Evolutionary conservation across 2,113 vertebrate genomes (phyloP), one percentile per base, ranked within the genome.

Genomic region (Albula goreensis): DNA sequence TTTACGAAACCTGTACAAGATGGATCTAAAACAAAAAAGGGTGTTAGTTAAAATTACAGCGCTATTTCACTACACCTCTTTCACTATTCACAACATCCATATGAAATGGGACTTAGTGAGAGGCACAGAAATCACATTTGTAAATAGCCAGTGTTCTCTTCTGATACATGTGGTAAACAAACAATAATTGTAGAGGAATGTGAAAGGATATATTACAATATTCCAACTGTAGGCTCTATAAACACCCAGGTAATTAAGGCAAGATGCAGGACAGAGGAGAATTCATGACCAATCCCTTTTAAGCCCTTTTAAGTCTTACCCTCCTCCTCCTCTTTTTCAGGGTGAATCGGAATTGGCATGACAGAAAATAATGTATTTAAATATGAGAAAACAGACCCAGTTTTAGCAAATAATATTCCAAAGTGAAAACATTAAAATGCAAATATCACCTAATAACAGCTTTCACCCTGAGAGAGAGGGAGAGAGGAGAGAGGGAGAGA

Each of bases 1-100:
- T 48, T 50, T 81, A 80, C 88, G 83, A 57, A 86, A 81, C 66
- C 83, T 89, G 89, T 90, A 89, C 25, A 88, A 89, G 80, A 86
- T n/a, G 25, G 50, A 74, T 77, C 81, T 83, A 84, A 25, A 78
- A 81, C 63, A 88, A 70, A 80, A 86, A 89, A 81, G 78, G 88
- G 90, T 88, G 86, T 80, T 84, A 79, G 53, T 80, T 78, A 82
- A 88, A 50, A 57, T 83, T 13, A 70, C n/a, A 89, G 31, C 31
- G 1, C 31, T 22, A 51, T 80, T 51, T 84, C 56, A 78, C 0
- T 5, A 25, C 51, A 48, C 31, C 41, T 83, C 83, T 41, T 41
- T 90, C 60, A 66, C 49, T 25, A 80, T 74, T 50, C 22, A 63
- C 15, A 85, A 51, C 56, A 60, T 87, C 89, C 80, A 87, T 79